phyloP scores from a whole-genome alignment of 2,888 invertebrate genomes.

The Eristalinus aeneus region DNA sequence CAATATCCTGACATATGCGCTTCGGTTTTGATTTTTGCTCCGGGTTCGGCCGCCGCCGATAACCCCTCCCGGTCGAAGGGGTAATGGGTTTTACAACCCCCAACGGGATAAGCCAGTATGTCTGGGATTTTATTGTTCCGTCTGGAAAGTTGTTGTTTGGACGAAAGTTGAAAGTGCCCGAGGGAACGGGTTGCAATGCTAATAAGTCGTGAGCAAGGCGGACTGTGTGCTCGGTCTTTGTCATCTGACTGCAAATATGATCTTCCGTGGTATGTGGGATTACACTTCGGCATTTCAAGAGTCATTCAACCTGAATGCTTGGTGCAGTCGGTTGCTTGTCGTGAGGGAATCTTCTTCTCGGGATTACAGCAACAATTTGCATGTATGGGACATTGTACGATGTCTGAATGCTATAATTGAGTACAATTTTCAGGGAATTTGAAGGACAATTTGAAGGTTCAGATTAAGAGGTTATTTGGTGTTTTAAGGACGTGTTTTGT shows the following conservation, averaged over 20 bases:
- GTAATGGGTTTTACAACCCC: conserved; percentile 46
- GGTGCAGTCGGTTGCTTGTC: background rate
- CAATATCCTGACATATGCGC: conserved; percentile 63
- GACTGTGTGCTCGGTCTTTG: background rate
- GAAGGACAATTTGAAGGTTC: too few relatives aligned
- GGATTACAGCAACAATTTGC: background rate
- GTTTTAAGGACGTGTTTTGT: too few relatives aligned
- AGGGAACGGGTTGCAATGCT: conserved; percentile 32
- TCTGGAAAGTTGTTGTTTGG: conserved; percentile 62
- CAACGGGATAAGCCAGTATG: conserved; percentile 35
- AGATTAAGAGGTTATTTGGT: too few relatives aligned
- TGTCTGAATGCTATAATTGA: background rate
- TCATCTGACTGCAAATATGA: background rate
- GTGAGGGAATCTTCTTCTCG: background rate
- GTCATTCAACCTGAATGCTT: background rate
- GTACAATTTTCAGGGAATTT: background rate
- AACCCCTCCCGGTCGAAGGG: conserved; percentile 28
- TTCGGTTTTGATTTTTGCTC: conserved; percentile 25
- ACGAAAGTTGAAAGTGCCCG: conserved; percentile 39
- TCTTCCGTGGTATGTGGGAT: background rate
- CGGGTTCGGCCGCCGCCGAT: background rate
- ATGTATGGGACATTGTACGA: background rate
- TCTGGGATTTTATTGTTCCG: conserved; percentile 67
- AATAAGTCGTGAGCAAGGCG: background rate
- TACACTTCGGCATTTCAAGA: background rate